Evolutionary conservation across 2,888 invertebrate genomes (phyloP), one percentile per base, ranked within the genome.

Genomic region (Auanema sp.): DNA sequence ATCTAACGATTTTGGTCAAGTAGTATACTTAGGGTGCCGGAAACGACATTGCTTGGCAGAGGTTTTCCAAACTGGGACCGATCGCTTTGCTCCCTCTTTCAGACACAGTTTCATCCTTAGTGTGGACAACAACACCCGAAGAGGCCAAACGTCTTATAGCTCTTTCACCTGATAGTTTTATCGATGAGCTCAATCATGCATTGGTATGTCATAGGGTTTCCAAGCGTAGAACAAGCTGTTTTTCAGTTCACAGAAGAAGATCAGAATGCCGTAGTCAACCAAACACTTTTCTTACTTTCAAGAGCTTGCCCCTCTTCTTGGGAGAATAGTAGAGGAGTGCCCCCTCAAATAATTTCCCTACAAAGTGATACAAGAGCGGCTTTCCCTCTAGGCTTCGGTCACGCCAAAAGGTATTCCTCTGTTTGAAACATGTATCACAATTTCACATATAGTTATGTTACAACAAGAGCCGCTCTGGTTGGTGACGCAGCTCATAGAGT

Each of bases 11-110:
- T n/a, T n/a, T n/a, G n/a, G n/a, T n/a, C n/a, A n/a, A n/a, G n/a
- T n/a, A n/a, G n/a, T n/a, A n/a, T n/a, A n/a, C n/a, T n/a, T 33
- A 33, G 33, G 33, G 33, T 52, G 87, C 87, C 14, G 89, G 89
- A 60, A 96, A 96, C 85, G 88, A 88, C 33, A 91, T 91, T 2
- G 97, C 96, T 0, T 98, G 96, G 96, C 97, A 98, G 85, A 88
- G 95, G 71, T 96, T 96, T 86, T 86, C 95, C 67, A 92, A 93
- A 0, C 89, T 89, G 2, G 97, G 97, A 0, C 94, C 96, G 0
- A 88, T 98, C 24, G 97, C 97, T 3, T 84, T 97, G 24, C 86
- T 98, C 58, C 98, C 97, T 89, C 84, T 95, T 23, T 89, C 89
- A 71, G 88, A 90, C 33, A 88, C 87, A 18, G 86, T 89, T 51